These are phyloP conservation scores for Ectropis crepuscularia DNA, from an alignment of 2,888 invertebrate species.

Conservation along the genomic window DNA sequence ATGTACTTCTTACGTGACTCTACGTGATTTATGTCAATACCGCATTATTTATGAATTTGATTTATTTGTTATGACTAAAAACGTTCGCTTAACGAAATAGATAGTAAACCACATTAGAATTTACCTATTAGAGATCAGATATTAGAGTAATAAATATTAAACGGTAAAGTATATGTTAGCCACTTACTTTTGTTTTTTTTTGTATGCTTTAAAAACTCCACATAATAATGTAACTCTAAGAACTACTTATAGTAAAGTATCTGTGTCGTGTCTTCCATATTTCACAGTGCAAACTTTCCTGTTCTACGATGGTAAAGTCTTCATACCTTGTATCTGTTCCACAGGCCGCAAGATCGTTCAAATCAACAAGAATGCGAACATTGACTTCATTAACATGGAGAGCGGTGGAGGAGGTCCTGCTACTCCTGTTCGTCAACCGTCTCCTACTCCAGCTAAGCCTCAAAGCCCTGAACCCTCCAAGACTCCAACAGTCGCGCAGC, in stretches of 20 bases:
- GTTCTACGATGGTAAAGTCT: background rate
- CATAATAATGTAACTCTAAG: no score
- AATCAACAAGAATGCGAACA: constrained; percentile 75
- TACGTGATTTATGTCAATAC: background rate
- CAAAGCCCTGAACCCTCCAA: constrained; percentile 18
- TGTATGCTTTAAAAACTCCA: no score
- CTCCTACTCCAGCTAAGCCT: constrained; percentile 43
- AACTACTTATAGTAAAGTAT: no score
- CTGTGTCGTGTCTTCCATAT: no score
- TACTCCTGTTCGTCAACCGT: constrained; percentile 32
- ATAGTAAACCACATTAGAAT: no score
- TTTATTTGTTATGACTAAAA: no score
- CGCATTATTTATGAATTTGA: background rate
- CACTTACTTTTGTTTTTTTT: no score
- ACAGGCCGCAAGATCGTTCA: constrained; percentile 66
- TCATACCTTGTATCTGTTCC: background rate
- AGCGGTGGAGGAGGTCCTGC: constrained; percentile 54
- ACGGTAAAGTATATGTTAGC: no score
- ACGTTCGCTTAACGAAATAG: no score
- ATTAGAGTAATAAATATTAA: no score
- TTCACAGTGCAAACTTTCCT: no score
- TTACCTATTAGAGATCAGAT: no score
- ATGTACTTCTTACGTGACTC: background rate
- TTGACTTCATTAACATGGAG: constrained; percentile 79
- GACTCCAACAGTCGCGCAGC: constrained; percentile 28